Evolutionary conservation across 2,888 invertebrate genomes (phyloP).

Genomic region (Netelia virgata): DNA sequence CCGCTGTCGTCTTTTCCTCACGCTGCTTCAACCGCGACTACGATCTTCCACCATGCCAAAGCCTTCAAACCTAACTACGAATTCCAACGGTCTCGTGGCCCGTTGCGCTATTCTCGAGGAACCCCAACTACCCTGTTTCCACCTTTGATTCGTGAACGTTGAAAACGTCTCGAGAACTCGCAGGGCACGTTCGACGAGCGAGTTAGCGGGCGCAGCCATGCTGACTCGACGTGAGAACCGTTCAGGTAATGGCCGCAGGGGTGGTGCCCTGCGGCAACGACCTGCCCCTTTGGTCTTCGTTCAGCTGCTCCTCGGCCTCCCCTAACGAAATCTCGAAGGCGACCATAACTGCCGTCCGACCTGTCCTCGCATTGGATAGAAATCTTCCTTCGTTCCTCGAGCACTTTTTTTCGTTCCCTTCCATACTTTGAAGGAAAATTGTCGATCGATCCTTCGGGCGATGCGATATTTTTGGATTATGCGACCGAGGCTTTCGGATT

Average conservation of each 20-base stretch:
- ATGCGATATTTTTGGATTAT: neutral
- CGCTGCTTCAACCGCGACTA: slow-evolving; percentile 79
- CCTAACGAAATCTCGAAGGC: slow-evolving; percentile 66
- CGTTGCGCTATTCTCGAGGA: slow-evolving; percentile 58
- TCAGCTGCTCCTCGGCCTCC: slow-evolving; percentile 39
- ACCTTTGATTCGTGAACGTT: slow-evolving; percentile 73
- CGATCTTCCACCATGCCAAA: slow-evolving; percentile 64
- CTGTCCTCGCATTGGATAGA: slow-evolving; percentile 12
- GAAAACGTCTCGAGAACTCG: neutral
- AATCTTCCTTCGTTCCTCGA: neutral
- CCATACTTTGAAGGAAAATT: neutral
- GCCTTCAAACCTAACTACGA: slow-evolving; percentile 26
- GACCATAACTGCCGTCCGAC: slow-evolving; percentile 72
- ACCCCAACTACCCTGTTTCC: slow-evolving; percentile 75
- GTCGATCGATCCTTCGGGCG: neutral
- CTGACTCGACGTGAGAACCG: slow-evolving; percentile 68
- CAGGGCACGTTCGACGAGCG: slow-evolving; percentile 31
- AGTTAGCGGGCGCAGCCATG: slow-evolving; percentile 76
- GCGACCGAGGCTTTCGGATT: neutral
- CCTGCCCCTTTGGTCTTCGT: slow-evolving; percentile 79
- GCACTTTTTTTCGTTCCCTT: neutral
- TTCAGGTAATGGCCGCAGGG: slow-evolving; percentile 83
- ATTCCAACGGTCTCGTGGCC: slow-evolving; percentile 39
- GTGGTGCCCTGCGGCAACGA: slow-evolving; percentile 81
- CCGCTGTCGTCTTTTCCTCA: slow-evolving; percentile 74